Base-by-base conservation (phyloP, 2,797 vertebrate genomes). In the Darevskia nairensis region DNA sequence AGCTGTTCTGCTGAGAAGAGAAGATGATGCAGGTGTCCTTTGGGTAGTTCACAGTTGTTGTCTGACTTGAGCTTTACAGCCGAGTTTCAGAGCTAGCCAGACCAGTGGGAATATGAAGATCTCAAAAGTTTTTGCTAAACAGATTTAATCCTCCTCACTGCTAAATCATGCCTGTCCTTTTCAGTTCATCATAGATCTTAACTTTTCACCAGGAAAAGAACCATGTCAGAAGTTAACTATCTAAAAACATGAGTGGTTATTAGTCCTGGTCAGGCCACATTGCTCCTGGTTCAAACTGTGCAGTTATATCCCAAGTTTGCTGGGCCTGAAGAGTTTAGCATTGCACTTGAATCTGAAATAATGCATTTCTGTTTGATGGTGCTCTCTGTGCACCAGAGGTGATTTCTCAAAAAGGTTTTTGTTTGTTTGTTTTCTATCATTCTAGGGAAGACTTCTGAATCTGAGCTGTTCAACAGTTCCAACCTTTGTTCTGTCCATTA, bases 401-500 rank as follows among this genome's bases (percentile, higher is more conserved):
- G 27, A 39, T 64, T 81, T 80, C 77, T 85, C 29, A 82, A 76
- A 81, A 74, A 80, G 35, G 4, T 71, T 78, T 29, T 35, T 81
- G 59, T 55, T 35, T 8, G 2, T 35, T 11, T 50, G 8, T 92
- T 68, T 81, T 86, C 78, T 93, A 15, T 91, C 75, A 75, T 89
- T 72, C 88, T 94, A 99, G 99, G 99, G 99, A 50, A 98, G 99
- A 64, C 98, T 99, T 64, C 97, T 99, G 89, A 99, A 99, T 94
- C 95, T 99, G 94, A 99, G 99, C 97, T 99, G 99, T 95, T 99
- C 99, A 94, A 99, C 99, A 0, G 99, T 99, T 87, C 99, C 99
- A 88, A 99, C 99, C 10, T 99, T 99, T 91, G 99, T 99, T 39
- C 97, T 99, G 92, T 99, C 99, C 92, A 99, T 99, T 97, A 99